Evolutionary conservation across 2,888 invertebrate genomes (phyloP).

Genomic region (Megamerina dolium): DNA sequence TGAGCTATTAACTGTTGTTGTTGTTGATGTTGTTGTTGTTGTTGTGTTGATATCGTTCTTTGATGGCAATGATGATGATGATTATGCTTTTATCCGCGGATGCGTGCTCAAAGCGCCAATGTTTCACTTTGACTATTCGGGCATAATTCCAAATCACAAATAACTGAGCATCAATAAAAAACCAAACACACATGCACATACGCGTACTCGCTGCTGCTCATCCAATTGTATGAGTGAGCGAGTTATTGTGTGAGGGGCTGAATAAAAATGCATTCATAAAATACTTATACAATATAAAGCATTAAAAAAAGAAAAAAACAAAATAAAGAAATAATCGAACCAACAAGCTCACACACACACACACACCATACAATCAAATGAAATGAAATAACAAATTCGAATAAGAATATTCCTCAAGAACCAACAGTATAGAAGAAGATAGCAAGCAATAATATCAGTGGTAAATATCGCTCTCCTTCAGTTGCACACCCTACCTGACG

Average conservation of each 20-base stretch:
- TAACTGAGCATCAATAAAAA: slow-evolving; percentile 50
- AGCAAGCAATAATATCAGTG: too few species aligned
- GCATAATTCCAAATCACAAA: slow-evolving; percentile 49
- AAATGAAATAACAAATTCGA: too few species aligned
- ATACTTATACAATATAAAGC: slow-evolving; percentile 13
- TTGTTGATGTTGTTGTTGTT: neutral
- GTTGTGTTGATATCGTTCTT: neutral
- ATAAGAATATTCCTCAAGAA: neutral
- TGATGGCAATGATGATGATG: too few species aligned
- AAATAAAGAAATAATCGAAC: slow-evolving; percentile 4
- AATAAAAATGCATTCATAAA: slow-evolving; percentile 5
- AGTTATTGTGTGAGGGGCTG: slow-evolving; percentile 26
- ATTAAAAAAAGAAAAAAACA: neutral
- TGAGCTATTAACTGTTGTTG: neutral
- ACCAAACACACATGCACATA: slow-evolving; percentile 19
- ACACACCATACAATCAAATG: too few species aligned
- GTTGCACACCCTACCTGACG: too few species aligned
- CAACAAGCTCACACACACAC: neutral
- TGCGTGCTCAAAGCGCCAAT: slow-evolving; percentile 52
- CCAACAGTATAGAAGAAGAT: neutral
- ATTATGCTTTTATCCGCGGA: slow-evolving; percentile 47
- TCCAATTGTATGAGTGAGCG: slow-evolving; percentile 32
- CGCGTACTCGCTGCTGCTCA: slow-evolving; percentile 4
- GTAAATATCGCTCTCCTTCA: too few species aligned
- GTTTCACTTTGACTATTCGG: slow-evolving; percentile 51